Base-by-base conservation (phyloP, 2,888 invertebrate genomes). In the Acleris sparsana region DNA sequence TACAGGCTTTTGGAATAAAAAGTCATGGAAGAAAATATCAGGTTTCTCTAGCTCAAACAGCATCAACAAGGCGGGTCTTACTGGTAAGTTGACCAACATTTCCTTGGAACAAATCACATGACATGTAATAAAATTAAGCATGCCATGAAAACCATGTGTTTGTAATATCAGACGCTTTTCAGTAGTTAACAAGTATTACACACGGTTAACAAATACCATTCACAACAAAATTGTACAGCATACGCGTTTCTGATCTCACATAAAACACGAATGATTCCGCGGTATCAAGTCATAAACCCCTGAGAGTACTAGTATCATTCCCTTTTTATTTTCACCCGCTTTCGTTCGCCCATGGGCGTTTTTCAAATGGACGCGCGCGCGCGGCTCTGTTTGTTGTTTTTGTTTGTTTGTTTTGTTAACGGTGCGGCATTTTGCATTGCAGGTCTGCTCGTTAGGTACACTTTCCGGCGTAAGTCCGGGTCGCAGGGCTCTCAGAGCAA, bases 11-110 rank as follows among this genome's bases (percentile, higher is more conserved):
- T 95, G 95, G 95, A 95, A 94, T 75, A 94, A 95, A 85, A 96
- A 96, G 79, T 94, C 96, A 1, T 96, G 96, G 96, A 95, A 95
- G 80, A 96, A 96, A 83, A 89, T 96, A 73, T 95, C 96, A 17
- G 95, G 95, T 33, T 95, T 96, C 78, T 95, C 95, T 63, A 95
- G 95, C 78, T 95, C 94, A 61, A 95, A 94, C 75, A 95, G 94
- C 80, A 94, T 94, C 79, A 95, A 95, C 80, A 96, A 96, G 83
- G 94, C 94, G 52, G 94, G 94, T 68, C 79, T 93, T 62, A 92
- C 94, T 83, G 96, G 95, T 95, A 87, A 94, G 95, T 93, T 72
- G 16, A 44, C n/a, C 25, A 33, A 52, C 22, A 17, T 51, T 17
- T 29, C 9, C n/a, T 46, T 20, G 18, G 6, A 33, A 18, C 11